A percentile compares a stretch with the other conserved stretches of the same genome.
These are phyloP conservation scores for Cephus sareptanus DNA, from an alignment of 2,888 invertebrate species.

Conservation along the genomic window DNA sequence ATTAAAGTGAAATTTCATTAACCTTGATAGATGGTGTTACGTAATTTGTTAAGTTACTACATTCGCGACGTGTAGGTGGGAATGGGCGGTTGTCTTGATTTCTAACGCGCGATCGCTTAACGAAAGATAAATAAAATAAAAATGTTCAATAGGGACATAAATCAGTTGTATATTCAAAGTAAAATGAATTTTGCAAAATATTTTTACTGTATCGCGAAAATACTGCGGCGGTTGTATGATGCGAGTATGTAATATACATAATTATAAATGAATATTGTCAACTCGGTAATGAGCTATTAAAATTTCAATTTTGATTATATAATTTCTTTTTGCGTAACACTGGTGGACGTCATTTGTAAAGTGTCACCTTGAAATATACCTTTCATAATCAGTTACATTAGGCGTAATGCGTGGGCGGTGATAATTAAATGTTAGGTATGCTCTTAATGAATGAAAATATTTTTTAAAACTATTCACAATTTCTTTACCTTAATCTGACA, in stretches of 20 bases:
- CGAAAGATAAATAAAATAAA: neutral
- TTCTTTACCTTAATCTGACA: neutral
- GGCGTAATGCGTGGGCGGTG: neutral
- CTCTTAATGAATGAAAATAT: neutral
- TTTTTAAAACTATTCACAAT: neutral
- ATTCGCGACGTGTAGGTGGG: neutral
- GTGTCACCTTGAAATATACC: neutral
- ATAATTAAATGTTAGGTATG: neutral
- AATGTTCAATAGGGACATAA: neutral
- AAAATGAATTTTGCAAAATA: neutral
- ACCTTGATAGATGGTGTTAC: neutral
- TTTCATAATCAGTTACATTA: neutral
- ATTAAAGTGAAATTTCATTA: neutral
- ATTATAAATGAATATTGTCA: neutral
- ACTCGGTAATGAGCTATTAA: neutral
- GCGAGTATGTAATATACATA: neutral
- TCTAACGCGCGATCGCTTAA: neutral
- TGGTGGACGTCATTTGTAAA: neutral
- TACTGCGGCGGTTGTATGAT: neutral
- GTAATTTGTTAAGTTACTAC: neutral
- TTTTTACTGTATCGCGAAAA: neutral
- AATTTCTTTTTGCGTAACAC: neutral
- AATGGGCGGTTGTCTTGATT: neutral
- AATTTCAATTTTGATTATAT: neutral
- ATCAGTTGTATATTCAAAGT: neutral